Evolutionary conservation across 2,888 invertebrate genomes (phyloP).

Genomic region (Steromphala cineraria): DNA sequence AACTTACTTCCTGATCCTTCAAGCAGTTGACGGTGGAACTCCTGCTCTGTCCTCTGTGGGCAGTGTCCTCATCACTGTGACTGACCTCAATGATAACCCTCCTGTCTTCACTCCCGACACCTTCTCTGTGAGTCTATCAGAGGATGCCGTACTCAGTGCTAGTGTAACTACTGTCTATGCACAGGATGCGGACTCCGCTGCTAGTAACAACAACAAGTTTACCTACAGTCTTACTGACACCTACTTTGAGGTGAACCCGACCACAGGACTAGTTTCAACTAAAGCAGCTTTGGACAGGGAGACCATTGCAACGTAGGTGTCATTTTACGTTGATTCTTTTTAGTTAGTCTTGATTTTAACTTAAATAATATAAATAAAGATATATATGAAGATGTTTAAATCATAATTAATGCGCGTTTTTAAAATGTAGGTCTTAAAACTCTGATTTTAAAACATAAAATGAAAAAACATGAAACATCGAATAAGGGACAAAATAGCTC

Average conservation of each 20-base stretch:
- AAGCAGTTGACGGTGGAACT: conserved; percentile 41
- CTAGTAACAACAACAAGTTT: conserved; percentile 19
- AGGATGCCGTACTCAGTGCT: conserved; percentile 48
- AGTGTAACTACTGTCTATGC: conserved; percentile 48
- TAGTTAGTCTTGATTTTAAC: too few species aligned
- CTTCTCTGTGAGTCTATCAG: conserved; percentile 47
- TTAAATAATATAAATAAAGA: too few species aligned
- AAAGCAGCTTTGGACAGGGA: conserved; percentile 59
- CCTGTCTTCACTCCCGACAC: conserved; percentile 53
- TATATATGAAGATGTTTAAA: too few species aligned
- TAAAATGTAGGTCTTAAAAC: too few species aligned
- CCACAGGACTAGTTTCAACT: conserved; percentile 50
- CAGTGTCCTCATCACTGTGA: conserved; percentile 52
- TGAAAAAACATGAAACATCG: too few species aligned
- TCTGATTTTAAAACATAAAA: too few species aligned
- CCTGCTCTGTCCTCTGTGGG: conserved; percentile 41
- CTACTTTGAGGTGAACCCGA: conserved; percentile 46
- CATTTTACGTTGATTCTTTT: not conserved
- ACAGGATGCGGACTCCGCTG: conserved; percentile 43
- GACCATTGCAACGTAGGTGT: conserved; percentile 45
- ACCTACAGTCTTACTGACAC: conserved; percentile 36
- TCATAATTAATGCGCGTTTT: too few species aligned
- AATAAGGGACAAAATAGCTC: too few species aligned
- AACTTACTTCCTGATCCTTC: conserved; percentile 35
- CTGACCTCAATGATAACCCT: conserved; percentile 64